A percentile compares a stretch with the other conserved stretches of the same genome.
phyloP scores from a whole-genome alignment of 2,797 vertebrate species.

The Ptychobarbus kaznakovi region DNA sequence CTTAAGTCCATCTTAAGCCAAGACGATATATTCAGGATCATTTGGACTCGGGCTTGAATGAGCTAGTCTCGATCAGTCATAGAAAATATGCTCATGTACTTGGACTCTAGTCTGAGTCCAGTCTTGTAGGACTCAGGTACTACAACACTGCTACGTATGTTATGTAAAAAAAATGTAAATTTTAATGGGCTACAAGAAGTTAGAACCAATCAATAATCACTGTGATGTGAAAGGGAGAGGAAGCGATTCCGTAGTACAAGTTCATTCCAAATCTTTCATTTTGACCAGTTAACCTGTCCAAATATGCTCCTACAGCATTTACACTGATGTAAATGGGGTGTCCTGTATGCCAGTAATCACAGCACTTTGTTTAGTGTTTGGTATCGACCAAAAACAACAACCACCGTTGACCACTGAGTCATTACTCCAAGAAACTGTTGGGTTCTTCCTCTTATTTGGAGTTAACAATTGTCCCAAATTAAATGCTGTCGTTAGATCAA shows the following conservation, averaged over 20 bases:
- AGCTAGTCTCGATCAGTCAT: not conserved
- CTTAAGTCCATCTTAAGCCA: not conserved
- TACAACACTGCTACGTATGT: not conserved
- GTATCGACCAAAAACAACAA: conserved; percentile 10
- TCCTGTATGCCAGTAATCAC: not conserved
- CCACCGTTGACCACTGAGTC: not conserved
- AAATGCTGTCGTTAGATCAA: conserved; percentile 37
- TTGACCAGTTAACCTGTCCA: not conserved
- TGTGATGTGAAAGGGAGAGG: not conserved
- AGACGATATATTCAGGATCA: not conserved
- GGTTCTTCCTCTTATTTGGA: not conserved
- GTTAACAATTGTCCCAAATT: conserved; percentile 11
- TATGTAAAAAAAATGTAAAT: not conserved
- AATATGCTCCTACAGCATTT: not conserved
- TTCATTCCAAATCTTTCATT: not conserved
- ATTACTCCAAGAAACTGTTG: not conserved
- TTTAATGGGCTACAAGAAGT: not conserved
- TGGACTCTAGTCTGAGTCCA: not conserved
- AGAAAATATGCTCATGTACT: not conserved
- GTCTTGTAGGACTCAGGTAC: not conserved
- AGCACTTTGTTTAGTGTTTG: conserved; percentile 3
- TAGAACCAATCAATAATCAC: not conserved
- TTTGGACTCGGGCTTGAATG: not conserved
- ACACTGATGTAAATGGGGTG: not conserved
- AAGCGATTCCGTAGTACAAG: not conserved